Base-by-base conservation (phyloP, 2,113 vertebrate species). In the Phaethornis superciliosus region DNA sequence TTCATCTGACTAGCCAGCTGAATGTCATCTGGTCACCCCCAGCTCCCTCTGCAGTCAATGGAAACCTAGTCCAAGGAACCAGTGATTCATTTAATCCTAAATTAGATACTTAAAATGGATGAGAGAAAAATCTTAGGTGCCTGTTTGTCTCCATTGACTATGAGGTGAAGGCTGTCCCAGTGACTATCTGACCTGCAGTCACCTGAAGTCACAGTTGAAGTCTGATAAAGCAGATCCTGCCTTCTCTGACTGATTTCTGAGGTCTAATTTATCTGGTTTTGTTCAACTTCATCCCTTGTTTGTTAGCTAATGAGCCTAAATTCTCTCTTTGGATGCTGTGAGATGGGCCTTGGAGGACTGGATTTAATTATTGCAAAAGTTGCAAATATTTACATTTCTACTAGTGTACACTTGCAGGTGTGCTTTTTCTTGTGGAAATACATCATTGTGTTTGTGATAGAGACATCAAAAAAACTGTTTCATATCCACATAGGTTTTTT, bases 391-490 rank as follows among this genome's bases (percentile, higher is more conserved):
- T 95, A 89, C 69, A 90, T 85, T 95, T 71, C 71, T 85, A 17
- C 59, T 77, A 74, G 47, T 51, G 17, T 70, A 24, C 42, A 52
- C 71, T 33, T 68, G 81, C 94, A 95, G 94, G 82, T 94, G 91
- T 81, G 87, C 55, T 51, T 82, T 87, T 92, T 95, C 81, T 85
- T 89, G 63, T 88, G 87, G 89, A 94, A 95, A 92, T 68, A 56
- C 40, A 81, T 85, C 19, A 44, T 51, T 81, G 37, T 0, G 0
- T 72, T 85, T 84, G 28, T 89, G 72, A 94, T 94, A 85, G 4
- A 94, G 85, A 93, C 95, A 88, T 96, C 81, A 85, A 75, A 89
- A 95, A 90, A 68, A 74, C 81, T 88, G 79, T 80, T 96, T 85
- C 32, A 7, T 77, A 77, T 85, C 93, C 76, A 89, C 85, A 63